Base-by-base conservation (phyloP, 2,113 vertebrate species). In the Heterochromis multidens region DNA sequence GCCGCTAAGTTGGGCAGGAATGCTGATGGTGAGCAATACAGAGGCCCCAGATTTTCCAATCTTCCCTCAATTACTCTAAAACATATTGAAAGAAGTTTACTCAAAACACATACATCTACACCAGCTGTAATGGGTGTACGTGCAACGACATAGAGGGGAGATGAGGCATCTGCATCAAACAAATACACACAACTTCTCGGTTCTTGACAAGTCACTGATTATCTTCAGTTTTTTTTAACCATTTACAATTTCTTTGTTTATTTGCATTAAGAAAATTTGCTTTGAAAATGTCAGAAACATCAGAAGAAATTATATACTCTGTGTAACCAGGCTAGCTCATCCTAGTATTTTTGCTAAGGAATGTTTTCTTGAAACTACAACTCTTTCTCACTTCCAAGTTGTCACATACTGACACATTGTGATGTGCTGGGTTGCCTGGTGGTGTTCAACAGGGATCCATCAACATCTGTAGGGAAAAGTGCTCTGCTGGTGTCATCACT, bases 11-110 rank as follows among this genome's bases (percentile, higher is more conserved):
- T 88, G 49, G 74, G 77, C 80, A 54, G 83, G 80, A 93, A 78
- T 54, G 92, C 91, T 95, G 94, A 94, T 58, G 63, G 80, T 78
- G 82, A 88, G 89, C 84, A 91, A 92, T 91, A 91, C 79, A n/a
- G 43, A 65, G 23, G 77, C 80, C 82, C 52, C 35, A 10, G 46
- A 81, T 54, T 80, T 85, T 61, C 40, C 31, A 81, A n/a, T 86
- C 46, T 63, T 79, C 57, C 37, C 67, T 72, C 83, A 49, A 62
- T 90, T 61, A 37, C 43, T 92, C 80, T 67, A 76, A 77, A 56
- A 60, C 19, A 25, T 3, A 17, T 40, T 49, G 56, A 49, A 52
- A 52, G 17, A 78, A 57, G 80, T 67, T 84, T 40, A 76, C 37
- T 54, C 25, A 31, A 59, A 72, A 63, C 58, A 78, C 43, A 60